These are phyloP conservation scores for Scaptomyza caliginosa DNA, from an alignment of 2,888 invertebrate species.

Conservation along the genomic window DNA sequence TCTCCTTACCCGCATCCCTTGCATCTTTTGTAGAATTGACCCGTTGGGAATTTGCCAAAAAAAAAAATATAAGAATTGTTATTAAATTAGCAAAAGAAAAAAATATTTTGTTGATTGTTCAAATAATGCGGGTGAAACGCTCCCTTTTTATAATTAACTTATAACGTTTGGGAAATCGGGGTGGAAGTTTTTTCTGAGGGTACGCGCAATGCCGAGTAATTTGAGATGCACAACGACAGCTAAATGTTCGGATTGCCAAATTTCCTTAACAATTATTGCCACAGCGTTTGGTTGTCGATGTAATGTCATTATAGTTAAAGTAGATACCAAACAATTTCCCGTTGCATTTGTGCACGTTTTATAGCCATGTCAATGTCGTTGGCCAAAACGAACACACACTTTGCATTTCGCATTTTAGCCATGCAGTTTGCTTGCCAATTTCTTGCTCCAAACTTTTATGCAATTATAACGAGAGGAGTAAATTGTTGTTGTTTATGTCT, in stretches of 20 bases:
- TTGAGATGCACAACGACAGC: background rate
- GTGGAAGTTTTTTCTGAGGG: slow-evolving; percentile 14
- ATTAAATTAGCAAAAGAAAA: slow-evolving; percentile 61
- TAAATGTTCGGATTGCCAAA: background rate
- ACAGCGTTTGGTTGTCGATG: background rate
- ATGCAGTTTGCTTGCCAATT: slow-evolving; percentile 56
- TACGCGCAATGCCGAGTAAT: background rate
- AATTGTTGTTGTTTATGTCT: background rate
- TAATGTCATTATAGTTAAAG: slow-evolving; percentile 5
- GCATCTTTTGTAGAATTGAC: slow-evolving; percentile 1
- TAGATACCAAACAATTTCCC: slow-evolving; percentile 31
- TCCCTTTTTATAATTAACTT: slow-evolving; percentile 7
- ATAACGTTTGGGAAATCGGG: background rate
- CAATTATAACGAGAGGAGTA: slow-evolving; percentile 33
- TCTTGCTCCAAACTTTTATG: slow-evolving; percentile 47
- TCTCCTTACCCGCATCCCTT: background rate
- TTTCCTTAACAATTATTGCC: slow-evolving; percentile 18
- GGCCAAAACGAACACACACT: slow-evolving; percentile 46
- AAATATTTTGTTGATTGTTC: slow-evolving; percentile 1
- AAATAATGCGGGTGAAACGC: slow-evolving; percentile 20
- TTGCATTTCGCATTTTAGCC: slow-evolving; percentile 48
- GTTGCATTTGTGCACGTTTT: slow-evolving; percentile 57
- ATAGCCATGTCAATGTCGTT: slow-evolving; percentile 50
- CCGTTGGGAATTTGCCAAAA: slow-evolving; percentile 71
- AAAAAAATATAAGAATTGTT: slow-evolving; percentile 56